Percentiles rank a stretch among this genome's conserved stretches.
Conservation (phyloP, 2,113 vertebrate species). For the Paracanthobrama guichenoti region DNA sequence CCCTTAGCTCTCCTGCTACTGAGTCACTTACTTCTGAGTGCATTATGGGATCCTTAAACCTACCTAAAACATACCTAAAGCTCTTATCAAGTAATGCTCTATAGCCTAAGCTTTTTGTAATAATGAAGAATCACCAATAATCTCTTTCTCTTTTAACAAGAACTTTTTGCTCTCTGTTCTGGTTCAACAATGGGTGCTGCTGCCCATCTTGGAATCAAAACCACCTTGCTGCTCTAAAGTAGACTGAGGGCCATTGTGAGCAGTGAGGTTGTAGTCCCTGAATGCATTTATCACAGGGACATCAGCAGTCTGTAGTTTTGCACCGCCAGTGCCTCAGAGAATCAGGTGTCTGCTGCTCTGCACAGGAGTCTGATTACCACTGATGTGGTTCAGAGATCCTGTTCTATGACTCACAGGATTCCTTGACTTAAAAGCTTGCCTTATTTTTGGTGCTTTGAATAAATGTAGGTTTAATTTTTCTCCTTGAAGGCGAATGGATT, state of each 20-base stretch:
- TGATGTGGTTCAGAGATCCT: slow-evolving; percentile 48
- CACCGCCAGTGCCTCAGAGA: slow-evolving; percentile 37
- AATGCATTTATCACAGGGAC: slow-evolving; percentile 22
- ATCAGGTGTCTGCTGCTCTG: slow-evolving; percentile 34
- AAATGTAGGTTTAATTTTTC: not conserved
- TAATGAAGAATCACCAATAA: not conserved
- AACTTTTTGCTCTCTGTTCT: not conserved
- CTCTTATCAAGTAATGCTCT: not conserved
- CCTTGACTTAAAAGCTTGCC: slow-evolving; percentile 3
- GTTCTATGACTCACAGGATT: slow-evolving; percentile 35
- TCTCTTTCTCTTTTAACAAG: not conserved
- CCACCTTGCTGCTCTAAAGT: not conserved
- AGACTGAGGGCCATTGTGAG: slow-evolving; percentile 30
- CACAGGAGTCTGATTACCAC: slow-evolving; percentile 36
- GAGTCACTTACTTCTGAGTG: not conserved
- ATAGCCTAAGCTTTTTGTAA: not conserved
- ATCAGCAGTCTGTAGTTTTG: slow-evolving; percentile 26
- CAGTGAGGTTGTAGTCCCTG: not conserved
- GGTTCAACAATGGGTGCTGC: not conserved
- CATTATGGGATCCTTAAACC: not conserved
- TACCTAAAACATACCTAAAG: not conserved
- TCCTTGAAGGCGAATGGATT: not conserved
- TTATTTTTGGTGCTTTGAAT: slow-evolving; percentile 2
- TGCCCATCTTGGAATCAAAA: slow-evolving; percentile 9
- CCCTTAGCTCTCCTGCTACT: not conserved